These are phyloP conservation scores for Stichopus chloronotus DNA, from an alignment of 35 echinoderm and acorn worm genomes.

Conservation along the genomic window DNA sequence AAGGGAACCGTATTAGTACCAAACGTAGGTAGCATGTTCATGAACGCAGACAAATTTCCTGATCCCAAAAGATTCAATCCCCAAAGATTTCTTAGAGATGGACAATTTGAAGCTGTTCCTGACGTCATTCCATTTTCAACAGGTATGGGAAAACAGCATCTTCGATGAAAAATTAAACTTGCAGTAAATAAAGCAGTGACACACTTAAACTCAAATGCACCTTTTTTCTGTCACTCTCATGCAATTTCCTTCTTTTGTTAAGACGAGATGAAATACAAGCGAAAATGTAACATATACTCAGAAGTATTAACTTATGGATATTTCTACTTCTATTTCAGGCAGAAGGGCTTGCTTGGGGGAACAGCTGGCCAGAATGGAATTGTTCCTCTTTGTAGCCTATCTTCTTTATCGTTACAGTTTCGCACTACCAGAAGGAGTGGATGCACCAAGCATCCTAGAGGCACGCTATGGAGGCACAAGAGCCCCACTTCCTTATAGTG, in stretches of 20 bases:
- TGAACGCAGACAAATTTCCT: constrained; percentile 57
- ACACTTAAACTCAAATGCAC: no score
- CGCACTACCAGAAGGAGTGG: neutral
- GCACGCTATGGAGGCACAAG: neutral
- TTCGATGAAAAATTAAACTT: no score
- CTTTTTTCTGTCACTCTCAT: no score
- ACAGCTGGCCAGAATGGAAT: neutral
- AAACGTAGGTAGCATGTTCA: constrained; percentile 64
- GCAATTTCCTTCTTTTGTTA: no score
- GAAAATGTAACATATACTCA: no score
- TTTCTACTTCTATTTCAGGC: constrained; percentile 7
- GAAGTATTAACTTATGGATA: neutral
- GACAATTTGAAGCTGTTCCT: neutral
- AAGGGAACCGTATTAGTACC: constrained; percentile 64
- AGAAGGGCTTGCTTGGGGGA: neutral
- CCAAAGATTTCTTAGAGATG: constrained; percentile 63
- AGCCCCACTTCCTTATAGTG: neutral
- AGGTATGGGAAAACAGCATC: neutral
- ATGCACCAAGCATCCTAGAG: constrained; percentile 3
- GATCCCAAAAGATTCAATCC: constrained; percentile 59
- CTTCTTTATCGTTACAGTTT: neutral
- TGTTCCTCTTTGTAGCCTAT: neutral
- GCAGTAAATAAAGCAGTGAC: no score
- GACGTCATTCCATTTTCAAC: constrained; percentile 40
- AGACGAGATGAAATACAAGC: no score